Evolutionary conservation across 2,888 invertebrate species (phyloP).

Genomic region (Perizoma affinitatum): DNA sequence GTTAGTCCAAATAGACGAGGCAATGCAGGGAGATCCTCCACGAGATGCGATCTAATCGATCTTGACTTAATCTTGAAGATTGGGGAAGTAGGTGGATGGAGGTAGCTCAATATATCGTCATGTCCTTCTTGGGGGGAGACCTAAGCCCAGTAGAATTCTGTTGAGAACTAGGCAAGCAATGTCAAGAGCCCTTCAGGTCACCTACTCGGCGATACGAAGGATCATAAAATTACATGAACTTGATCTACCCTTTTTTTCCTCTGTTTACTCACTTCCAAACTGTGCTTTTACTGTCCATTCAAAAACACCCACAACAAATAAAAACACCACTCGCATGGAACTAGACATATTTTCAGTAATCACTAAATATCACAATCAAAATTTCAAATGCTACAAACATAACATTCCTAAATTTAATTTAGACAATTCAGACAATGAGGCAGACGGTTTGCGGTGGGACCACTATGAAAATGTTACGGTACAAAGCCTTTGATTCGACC

Average conservation of each 20-base stretch:
- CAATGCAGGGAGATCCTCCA: too few species aligned
- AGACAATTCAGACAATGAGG: constrained; percentile 21
- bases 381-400: constrained; percentile 4
- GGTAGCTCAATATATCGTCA: too few species aligned
- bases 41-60: too few species aligned
- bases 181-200: too few species aligned
- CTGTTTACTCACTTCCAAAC: constrained; percentile 72
- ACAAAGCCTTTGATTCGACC: constrained; percentile 65
- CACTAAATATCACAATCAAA: constrained; percentile 15
- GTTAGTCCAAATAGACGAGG: too few species aligned
- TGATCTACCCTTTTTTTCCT: not conserved
- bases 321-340: constrained; percentile 43
- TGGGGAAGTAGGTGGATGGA: too few species aligned
- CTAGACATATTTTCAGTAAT: constrained; percentile 33
- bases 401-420: constrained; percentile 20
- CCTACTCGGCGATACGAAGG: too few species aligned
- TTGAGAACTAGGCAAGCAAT: too few species aligned
- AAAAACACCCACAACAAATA: constrained; percentile 56
- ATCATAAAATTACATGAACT: too few species aligned
- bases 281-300: constrained; percentile 67
- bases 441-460: constrained; percentile 45
- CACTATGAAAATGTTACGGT: constrained; percentile 73
- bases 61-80: too few species aligned
- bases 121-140: too few species aligned
- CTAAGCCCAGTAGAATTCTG: too few species aligned